These are phyloP conservation scores for Ctenopoma kingsleyae DNA, from an alignment of 2,797 vertebrate species.

Conservation along the genomic window DNA sequence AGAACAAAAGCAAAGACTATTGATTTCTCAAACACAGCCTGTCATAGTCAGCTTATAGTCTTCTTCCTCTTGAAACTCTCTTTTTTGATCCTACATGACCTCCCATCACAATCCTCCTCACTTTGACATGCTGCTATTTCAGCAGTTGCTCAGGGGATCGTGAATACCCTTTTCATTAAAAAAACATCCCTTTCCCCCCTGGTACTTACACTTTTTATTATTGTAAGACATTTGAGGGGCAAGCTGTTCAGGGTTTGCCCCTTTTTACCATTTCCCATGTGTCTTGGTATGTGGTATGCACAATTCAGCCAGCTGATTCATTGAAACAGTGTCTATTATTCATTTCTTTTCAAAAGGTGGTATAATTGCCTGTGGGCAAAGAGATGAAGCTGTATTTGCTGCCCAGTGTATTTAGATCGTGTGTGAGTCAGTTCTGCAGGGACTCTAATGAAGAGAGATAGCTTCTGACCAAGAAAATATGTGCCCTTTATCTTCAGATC, in stretches of 20 bases:
- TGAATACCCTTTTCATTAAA: constrained; percentile 20
- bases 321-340: constrained; percentile 49
- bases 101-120: constrained; percentile 57
- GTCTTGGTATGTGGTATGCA: neutral
- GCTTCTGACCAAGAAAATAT: constrained; percentile 54
- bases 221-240: constrained; percentile 35
- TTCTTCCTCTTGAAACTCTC: constrained; percentile 70
- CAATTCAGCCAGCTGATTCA: constrained; percentile 42
- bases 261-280: constrained; percentile 12
- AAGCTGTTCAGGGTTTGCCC: constrained; percentile 14
- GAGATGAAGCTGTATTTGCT: constrained; percentile 43
- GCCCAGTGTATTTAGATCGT: constrained; percentile 36
- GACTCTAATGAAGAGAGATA: constrained; percentile 61
- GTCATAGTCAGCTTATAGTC: constrained; percentile 75
- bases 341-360: constrained; percentile 52
- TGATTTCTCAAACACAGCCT: constrained; percentile 76
- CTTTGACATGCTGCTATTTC: constrained; percentile 52
- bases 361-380: constrained; percentile 53
- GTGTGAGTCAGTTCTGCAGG: constrained; percentile 43
- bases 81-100: constrained; percentile 69
- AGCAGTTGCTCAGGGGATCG: constrained; percentile 51
- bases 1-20: constrained; percentile 76
- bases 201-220: constrained; percentile 14
- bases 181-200: neutral
- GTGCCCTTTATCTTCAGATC: constrained; percentile 50